A percentile compares a stretch with the other conserved stretches of the same genome.
Evolutionary conservation across 2,113 vertebrate genomes (phyloP).

Genomic region (Phaethornis superciliosus): DNA sequence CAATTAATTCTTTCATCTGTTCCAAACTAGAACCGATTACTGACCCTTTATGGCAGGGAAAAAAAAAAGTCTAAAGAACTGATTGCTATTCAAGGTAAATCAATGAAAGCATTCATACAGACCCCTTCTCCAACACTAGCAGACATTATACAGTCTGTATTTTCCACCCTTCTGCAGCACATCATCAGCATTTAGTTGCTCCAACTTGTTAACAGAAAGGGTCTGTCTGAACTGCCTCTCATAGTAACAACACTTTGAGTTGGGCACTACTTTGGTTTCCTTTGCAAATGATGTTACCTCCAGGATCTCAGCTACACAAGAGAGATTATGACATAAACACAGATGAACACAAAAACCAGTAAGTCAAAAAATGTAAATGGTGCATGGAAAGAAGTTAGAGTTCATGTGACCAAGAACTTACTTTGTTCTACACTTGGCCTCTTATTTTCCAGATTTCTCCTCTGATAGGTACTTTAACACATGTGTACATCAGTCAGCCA

Average conservation of each 20-base stretch:
- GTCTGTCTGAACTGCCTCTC: neutral
- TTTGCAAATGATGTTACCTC: constrained; percentile 6
- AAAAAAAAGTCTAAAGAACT: neutral
- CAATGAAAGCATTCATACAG: neutral
- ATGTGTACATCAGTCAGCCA: neutral
- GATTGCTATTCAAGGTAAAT: neutral
- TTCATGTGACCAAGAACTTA: neutral
- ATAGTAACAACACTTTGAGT: constrained; percentile 3
- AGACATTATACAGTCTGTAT: neutral
- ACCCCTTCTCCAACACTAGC: neutral
- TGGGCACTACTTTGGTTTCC: neutral
- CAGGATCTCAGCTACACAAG: constrained; percentile 30
- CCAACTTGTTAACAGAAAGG: neutral
- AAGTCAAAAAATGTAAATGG: neutral
- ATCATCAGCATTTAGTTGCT: neutral
- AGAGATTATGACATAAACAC: neutral
- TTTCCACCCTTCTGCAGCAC: neutral
- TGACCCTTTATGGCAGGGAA: neutral
- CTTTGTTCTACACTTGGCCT: neutral
- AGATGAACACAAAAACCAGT: neutral
- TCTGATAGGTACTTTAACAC: neutral
- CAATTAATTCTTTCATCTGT: neutral
- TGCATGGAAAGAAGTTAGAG: neutral
- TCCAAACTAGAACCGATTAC: neutral
- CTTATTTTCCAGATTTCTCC: neutral